These are phyloP conservation scores for Callyntrura guangdongensis DNA, from an alignment of 2,888 invertebrate species.

Conservation along the genomic window DNA sequence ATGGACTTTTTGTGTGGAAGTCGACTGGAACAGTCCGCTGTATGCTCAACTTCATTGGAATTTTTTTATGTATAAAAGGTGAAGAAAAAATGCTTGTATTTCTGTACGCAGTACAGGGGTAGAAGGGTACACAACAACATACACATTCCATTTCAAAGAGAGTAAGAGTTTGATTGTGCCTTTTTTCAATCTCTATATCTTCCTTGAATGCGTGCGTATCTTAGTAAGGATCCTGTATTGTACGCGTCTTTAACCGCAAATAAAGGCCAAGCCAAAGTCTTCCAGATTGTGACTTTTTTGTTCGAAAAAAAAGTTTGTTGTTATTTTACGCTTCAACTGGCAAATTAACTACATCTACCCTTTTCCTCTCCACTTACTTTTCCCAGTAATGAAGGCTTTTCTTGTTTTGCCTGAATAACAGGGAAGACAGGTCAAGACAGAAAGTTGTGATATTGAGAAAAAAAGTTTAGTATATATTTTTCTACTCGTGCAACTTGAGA, in stretches of 20 bases:
- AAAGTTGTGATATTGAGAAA: background rate
- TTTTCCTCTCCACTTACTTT: background rate
- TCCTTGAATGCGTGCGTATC: background rate
- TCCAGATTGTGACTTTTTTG: background rate
- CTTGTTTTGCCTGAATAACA: background rate
- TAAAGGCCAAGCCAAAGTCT: background rate
- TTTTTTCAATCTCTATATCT: slow-evolving; percentile 37
- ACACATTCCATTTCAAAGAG: background rate
- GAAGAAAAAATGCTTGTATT: slow-evolving; percentile 1
- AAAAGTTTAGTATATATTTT: slow-evolving; percentile 57
- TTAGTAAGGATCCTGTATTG: background rate
- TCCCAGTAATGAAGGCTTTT: slow-evolving; percentile 35
- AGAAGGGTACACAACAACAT: background rate
- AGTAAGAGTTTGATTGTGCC: slow-evolving; percentile 7
- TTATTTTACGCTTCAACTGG: slow-evolving; percentile 45
- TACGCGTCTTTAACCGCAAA: background rate
- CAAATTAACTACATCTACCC: slow-evolving; percentile 66
- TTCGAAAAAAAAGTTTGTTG: background rate
- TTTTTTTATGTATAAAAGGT: background rate
- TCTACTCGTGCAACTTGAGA: slow-evolving; percentile 41
- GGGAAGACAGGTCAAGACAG: background rate
- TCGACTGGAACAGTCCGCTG: background rate
- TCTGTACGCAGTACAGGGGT: background rate
- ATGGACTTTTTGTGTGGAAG: slow-evolving; percentile 32
- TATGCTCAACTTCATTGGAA: background rate